A percentile compares a stretch with the other conserved stretches of the same genome.
Evolutionary conservation across 1,140 invertebrate genomes (phyloP).

Genomic region (Brachionus manjavacas): DNA sequence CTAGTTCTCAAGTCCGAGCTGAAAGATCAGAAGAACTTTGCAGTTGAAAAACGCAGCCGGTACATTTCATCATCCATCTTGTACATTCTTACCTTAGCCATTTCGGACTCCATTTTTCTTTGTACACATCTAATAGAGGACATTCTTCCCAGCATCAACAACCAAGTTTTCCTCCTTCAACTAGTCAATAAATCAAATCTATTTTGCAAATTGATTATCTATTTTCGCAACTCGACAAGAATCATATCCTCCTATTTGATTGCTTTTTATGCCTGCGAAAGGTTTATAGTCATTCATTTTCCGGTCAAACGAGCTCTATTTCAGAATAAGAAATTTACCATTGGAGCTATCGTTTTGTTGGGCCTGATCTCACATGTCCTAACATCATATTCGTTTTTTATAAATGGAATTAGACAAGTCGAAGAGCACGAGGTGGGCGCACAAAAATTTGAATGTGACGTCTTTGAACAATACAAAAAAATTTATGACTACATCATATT

Average conservation of each 20-base stretch:
- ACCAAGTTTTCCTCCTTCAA: background rate
- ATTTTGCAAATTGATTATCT: background rate
- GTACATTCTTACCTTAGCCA: background rate
- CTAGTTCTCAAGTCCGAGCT: too few species aligned
- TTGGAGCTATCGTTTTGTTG: background rate
- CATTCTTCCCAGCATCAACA: background rate
- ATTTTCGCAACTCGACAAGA: background rate
- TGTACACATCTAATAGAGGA: constrained; percentile 21
- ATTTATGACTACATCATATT: background rate
- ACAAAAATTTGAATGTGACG: constrained; percentile 19
- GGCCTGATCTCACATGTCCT: background rate
- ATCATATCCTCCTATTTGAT: constrained; percentile 3
- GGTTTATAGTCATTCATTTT: background rate
- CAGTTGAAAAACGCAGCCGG: background rate
- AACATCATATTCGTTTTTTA: background rate
- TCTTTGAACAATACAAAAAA: background rate
- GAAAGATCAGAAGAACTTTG: too few species aligned
- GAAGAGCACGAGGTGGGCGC: background rate
- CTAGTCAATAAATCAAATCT: background rate
- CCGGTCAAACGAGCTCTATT: background rate
- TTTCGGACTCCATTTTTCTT: constrained; percentile 10
- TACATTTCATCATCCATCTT: background rate
- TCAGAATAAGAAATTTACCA: background rate
- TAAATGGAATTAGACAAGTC: background rate
- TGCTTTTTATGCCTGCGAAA: background rate